These are phyloP conservation scores for Ptiloglossa arizonensis DNA, from an alignment of 1,140 invertebrate genomes.

Conservation along the genomic window DNA sequence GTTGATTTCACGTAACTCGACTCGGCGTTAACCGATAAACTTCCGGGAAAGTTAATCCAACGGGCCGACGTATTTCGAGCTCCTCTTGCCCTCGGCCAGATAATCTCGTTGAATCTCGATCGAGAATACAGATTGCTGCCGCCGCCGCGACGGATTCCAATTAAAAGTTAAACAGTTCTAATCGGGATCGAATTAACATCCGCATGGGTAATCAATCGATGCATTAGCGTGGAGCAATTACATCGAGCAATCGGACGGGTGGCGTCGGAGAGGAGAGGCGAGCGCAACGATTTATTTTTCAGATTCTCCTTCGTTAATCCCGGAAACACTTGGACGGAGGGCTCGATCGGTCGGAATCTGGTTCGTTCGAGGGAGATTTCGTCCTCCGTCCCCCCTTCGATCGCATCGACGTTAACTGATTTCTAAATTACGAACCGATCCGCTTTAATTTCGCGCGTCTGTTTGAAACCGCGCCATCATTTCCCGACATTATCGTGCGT, in stretches of 20 bases:
- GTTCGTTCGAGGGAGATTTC: too few relatives aligned
- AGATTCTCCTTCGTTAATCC: neutral
- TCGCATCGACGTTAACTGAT: neutral
- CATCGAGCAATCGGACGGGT: neutral
- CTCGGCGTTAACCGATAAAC: constrained; percentile 46
- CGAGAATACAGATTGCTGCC: constrained; percentile 43
- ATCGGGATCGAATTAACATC: constrained; percentile 59
- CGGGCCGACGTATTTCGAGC: constrained; percentile 35
- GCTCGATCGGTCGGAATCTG: too few relatives aligned
- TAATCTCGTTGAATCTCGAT: constrained; percentile 48
- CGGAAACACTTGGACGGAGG: neutral
- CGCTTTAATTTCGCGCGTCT: constrained; percentile 10
- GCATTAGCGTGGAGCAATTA: constrained; percentile 19
- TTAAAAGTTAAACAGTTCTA: constrained; percentile 64
- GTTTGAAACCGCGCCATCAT: neutral
- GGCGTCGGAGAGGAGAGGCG: too few relatives aligned
- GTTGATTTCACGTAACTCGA: constrained; percentile 43
- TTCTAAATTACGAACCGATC: neutral
- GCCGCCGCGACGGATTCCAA: constrained; percentile 41
- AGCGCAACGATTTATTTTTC: constrained; percentile 18
- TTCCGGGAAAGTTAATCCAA: constrained; percentile 54
- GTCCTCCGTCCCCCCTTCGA: too few relatives aligned
- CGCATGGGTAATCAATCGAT: constrained; percentile 49
- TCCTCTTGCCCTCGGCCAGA: constrained; percentile 21
- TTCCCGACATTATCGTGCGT: constrained; percentile 27